A percentile compares a stretch with the other conserved stretches of the same genome.
phyloP scores from a whole-genome alignment of 2,113 vertebrate species.

The Lampris incognitus region DNA sequence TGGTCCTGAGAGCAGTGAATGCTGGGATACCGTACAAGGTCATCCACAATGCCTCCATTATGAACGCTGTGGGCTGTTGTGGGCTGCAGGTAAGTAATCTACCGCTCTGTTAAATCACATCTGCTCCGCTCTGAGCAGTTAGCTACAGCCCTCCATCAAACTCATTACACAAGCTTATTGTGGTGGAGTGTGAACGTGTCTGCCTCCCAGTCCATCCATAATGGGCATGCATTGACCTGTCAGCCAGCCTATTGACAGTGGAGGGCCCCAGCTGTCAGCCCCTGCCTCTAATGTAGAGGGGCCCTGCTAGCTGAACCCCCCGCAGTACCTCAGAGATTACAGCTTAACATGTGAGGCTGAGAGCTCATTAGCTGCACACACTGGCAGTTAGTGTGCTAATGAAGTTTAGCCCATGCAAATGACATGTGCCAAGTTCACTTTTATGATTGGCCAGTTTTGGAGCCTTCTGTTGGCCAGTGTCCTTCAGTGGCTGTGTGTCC shows the following conservation, averaged over 20 bases:
- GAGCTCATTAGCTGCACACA: not conserved
- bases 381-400: constrained; percentile 68
- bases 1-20: constrained; percentile 91
- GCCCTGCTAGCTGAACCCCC: constrained; percentile 17
- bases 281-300: not conserved
- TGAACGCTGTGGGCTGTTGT: constrained; percentile 96
- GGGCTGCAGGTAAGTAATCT: constrained; percentile 90
- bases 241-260: constrained; percentile 57
- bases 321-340: constrained; percentile 6
- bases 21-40: constrained; percentile 90
- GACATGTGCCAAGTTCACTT: constrained; percentile 36
- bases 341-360: constrained; percentile 18
- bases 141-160: too few species aligned
- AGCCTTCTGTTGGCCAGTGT: too few species aligned
- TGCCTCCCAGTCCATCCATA: constrained; percentile 65
- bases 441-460: too few species aligned
- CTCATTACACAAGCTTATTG: not conserved
- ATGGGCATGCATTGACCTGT: constrained; percentile 67
- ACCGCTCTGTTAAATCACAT: constrained; percentile 6
- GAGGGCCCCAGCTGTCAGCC: constrained; percentile 57
- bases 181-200: not conserved
- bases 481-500: too few species aligned
- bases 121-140: constrained; percentile 17
- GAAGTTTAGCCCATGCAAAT: constrained; percentile 67
- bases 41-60: constrained; percentile 96